Percentiles rank a stretch among this genome's conserved stretches.
Evolutionary conservation across 2,888 invertebrate species (phyloP).

Genomic region (Smittia aterrima): DNA sequence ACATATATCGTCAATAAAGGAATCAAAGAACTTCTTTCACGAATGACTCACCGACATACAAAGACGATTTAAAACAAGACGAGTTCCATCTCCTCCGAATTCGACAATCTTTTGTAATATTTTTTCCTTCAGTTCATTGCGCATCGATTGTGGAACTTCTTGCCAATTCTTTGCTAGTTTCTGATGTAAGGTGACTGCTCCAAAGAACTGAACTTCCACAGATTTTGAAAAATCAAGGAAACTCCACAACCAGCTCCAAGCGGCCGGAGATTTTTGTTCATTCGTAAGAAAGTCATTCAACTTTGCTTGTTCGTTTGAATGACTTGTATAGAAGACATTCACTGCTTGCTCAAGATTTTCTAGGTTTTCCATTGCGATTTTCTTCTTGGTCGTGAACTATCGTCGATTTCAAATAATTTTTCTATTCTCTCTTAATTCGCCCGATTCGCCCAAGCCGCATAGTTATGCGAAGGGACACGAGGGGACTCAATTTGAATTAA

Average conservation of each 20-base stretch:
- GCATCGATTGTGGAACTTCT: conserved; percentile 78
- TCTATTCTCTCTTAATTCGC: no score
- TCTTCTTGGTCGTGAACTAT: neutral
- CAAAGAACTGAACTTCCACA: conserved; percentile 90
- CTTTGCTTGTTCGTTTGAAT: conserved; percentile 66
- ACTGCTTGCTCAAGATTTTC: conserved; percentile 51
- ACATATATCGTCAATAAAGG: conserved; percentile 24
- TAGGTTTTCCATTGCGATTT: conserved; percentile 3
- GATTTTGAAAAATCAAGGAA: conserved; percentile 52
- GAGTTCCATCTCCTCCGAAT: conserved; percentile 72
- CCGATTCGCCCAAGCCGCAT: no score
- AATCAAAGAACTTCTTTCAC: neutral
- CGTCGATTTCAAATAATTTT: no score
- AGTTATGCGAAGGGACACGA: no score
- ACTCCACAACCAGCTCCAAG: conserved; percentile 21
- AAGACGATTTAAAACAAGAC: conserved; percentile 79
- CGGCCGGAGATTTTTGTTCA: conserved; percentile 22
- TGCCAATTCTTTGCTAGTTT: conserved; percentile 86
- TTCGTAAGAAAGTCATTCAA: conserved; percentile 83
- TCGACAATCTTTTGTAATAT: conserved; percentile 73
- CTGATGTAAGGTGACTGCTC: conserved; percentile 83
- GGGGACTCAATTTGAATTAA: no score
- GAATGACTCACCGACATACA: conserved; percentile 73
- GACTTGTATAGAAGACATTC: conserved; percentile 52
- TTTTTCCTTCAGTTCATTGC: conserved; percentile 72